Base-by-base conservation (phyloP, 2,797 vertebrate genomes). In the Fistularia commersonii region DNA sequence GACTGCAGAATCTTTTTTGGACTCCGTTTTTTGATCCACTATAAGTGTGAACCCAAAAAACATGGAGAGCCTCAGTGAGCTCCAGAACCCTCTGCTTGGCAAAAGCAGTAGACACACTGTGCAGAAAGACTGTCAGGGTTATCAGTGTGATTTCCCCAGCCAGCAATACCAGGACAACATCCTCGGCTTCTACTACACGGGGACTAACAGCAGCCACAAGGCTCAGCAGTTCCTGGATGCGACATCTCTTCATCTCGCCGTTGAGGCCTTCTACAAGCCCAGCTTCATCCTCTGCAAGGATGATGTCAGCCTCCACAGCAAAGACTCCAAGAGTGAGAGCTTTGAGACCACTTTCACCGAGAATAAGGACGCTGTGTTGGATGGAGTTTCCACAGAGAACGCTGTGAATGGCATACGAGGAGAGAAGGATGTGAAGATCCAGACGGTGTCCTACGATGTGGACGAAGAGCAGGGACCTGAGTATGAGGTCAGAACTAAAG, bases 331-430 rank as follows among this genome's bases (percentile, higher is more conserved):
- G 82, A 85, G 54, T 3, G 93, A 93, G 70, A 94, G 89, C 83
- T 93, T 93, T 0, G 95, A 97, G 86, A 97, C 94, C 48, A 94
- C 94, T 42, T 96, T 96, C 83, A 93, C 81, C 0, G 95, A 95
- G 80, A 83, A 69, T 57, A 92, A 92, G 79, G 92, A 92, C 38
- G 1, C 72, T 0, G 89, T 79, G 51, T 8, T 40, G 48, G 82
- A 80, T 5, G 77, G 63, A 9, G 54, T 50, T 40, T 43, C 82
- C 9, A 6, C 54, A 0, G 90, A 91, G 0, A 82, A 57, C 14
- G 74, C 65, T 0, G 79, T 76, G 48, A 63, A 69, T 6, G 66
- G 75, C 39, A 61, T 57, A 3, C 82, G 84, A 55, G 81, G 64
- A 13, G 92, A 93, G 64, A 92, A 92, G 1, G 92, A 94, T 15